These are phyloP conservation scores for Lytechinus variegatus DNA, from an alignment of 35 echinoderm and acorn worm species.

Conservation along the genomic window DNA sequence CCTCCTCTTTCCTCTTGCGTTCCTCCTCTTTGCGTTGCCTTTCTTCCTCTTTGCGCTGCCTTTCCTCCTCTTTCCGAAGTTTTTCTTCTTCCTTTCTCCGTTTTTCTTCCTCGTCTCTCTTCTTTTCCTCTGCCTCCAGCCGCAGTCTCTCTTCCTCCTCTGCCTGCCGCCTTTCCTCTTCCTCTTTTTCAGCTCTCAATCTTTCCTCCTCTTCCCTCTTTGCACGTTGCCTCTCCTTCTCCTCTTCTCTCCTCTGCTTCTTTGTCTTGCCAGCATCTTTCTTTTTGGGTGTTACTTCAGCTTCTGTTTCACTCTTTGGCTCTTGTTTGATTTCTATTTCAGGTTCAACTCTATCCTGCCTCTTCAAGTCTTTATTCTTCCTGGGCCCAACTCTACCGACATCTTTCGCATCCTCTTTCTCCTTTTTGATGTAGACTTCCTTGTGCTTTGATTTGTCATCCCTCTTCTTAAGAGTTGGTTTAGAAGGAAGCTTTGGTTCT, in stretches of 20 bases:
- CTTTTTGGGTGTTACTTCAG: conserved; percentile 33
- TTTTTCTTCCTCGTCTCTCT: conserved; percentile 37
- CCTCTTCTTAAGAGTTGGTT: conserved; percentile 10
- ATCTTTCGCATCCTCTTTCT: conserved; percentile 49
- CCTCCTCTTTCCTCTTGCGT: conserved; percentile 27
- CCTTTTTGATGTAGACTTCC: conserved; percentile 43
- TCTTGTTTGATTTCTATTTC: conserved; percentile 50
- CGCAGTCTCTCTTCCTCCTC: conserved; percentile 50
- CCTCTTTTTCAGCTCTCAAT: conserved; percentile 39
- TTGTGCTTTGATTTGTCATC: conserved; percentile 41
- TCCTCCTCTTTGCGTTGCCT: conserved; percentile 39
- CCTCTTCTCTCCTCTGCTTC: conserved; percentile 43
- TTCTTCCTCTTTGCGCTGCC: conserved; percentile 44
- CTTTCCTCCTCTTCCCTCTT: conserved; percentile 44
- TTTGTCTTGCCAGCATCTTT: conserved; percentile 42
- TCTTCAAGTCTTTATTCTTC: conserved; percentile 15
- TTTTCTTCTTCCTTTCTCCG: conserved; percentile 52
- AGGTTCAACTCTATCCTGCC: conserved; percentile 41
- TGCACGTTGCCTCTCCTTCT: conserved; percentile 42
- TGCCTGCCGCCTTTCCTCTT: conserved; percentile 52
- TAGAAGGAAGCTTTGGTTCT: conserved; percentile 26
- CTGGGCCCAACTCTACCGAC: conserved; percentile 33
- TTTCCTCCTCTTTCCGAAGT: conserved; percentile 35
- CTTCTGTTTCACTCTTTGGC: neutral
- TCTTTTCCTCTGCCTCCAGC: conserved; percentile 44